These are phyloP conservation scores for Parambassis ranga DNA, from an alignment of 2,797 vertebrate species.

Conservation along the genomic window DNA sequence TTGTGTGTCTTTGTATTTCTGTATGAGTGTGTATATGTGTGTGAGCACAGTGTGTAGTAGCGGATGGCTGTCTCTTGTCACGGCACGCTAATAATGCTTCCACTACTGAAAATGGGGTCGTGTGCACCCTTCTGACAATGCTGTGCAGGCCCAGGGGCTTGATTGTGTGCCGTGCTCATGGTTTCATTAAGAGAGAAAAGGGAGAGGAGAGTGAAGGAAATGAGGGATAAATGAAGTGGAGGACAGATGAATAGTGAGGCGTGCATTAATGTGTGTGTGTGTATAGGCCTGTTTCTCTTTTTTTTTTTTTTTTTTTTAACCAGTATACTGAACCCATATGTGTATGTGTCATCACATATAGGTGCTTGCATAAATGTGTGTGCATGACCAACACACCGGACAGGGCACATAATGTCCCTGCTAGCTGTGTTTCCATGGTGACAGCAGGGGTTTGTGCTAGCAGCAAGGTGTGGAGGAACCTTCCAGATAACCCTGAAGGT, in stretches of 20 bases:
- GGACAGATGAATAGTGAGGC: constrained; percentile 37
- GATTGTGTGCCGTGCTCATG: constrained; percentile 51
- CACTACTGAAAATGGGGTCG: constrained; percentile 62
- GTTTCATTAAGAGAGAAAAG: constrained; percentile 64
- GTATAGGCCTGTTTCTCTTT: not conserved
- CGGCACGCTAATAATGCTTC: constrained; percentile 63
- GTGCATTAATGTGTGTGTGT: constrained; percentile 10
- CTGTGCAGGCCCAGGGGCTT: constrained; percentile 52
- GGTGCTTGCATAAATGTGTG: not conserved
- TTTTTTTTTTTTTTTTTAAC: not conserved
- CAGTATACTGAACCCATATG: not conserved
- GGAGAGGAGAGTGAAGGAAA: constrained; percentile 38
- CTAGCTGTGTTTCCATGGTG: constrained; percentile 74
- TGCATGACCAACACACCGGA: constrained; percentile 29
- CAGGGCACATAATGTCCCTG: constrained; percentile 60
- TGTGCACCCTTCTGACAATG: constrained; percentile 57
- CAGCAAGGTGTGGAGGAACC: constrained; percentile 72
- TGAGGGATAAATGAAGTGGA: constrained; percentile 60
- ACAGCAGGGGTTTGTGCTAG: constrained; percentile 53
- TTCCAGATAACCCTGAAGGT: constrained; percentile 78
- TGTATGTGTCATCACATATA: not conserved
- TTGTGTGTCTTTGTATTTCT: constrained; percentile 50
- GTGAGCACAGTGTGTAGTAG: not conserved
- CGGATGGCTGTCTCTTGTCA: constrained; percentile 47
- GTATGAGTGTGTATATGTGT: constrained; percentile 7